Conservation (phyloP, 92 coral and sea anemone species). For the Palythoa grandiflora region DNA sequence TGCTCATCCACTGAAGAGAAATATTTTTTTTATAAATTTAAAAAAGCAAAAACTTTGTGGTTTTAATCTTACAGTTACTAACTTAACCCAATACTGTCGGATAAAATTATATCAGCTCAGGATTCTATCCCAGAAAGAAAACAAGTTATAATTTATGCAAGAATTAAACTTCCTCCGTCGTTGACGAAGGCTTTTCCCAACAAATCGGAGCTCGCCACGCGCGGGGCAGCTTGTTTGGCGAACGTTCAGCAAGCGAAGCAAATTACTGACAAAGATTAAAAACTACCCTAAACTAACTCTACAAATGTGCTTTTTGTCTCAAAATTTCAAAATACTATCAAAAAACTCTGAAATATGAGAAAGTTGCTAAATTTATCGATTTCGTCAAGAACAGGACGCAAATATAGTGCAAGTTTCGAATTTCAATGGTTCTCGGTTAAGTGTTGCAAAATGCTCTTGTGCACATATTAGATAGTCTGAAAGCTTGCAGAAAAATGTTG, state of each 20-base stretch:
- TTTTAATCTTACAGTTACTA: no score
- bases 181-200: constrained; percentile 23
- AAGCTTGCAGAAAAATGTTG: neutral
- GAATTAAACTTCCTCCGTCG: neutral
- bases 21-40: no score
- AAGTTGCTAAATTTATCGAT: constrained; percentile 21
- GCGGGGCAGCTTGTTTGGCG: neutral
- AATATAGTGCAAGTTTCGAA: neutral
- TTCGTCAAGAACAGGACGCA: neutral
- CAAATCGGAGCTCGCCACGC: constrained; percentile 51
- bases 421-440: neutral
- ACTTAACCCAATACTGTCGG: neutral
- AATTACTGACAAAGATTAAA: neutral
- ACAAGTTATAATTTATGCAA: constrained; percentile 40
- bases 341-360: neutral
- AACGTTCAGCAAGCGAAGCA: neutral
- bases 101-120: constrained; percentile 3
- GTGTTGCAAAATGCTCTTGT: constrained; percentile 27
- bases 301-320: neutral
- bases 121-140: neutral
- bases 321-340: neutral
- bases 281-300: neutral
- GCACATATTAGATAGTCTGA: neutral
- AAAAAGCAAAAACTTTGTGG: neutral
- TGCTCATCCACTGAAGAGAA: no score